phyloP scores from a whole-genome alignment of 2,113 vertebrate species.

The Onychostoma macrolepis region DNA sequence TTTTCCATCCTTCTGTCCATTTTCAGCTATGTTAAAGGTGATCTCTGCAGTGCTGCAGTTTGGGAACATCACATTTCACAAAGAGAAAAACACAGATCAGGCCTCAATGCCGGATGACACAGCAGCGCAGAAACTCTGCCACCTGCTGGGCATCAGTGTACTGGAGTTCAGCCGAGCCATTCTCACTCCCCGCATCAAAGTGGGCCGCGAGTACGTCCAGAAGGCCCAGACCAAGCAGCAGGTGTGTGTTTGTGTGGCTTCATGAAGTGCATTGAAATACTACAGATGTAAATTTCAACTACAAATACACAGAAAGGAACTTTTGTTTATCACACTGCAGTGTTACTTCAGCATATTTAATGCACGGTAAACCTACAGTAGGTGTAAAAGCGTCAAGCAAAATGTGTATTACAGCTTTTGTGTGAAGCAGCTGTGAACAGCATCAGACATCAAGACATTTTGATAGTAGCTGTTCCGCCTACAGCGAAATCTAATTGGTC shows the following conservation, averaged over 20 bases:
- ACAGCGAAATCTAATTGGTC: not conserved
- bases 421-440: not conserved
- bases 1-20: not conserved
- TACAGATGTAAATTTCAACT: not conserved
- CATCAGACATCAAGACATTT: not conserved
- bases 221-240: conserved; percentile 92
- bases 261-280: not conserved
- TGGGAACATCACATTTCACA: conserved; percentile 85
- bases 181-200: conserved; percentile 89
- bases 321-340: not conserved
- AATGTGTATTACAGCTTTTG: not conserved
- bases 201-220: conserved; percentile 90
- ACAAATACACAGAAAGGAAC: not conserved
- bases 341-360: not conserved
- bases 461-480: not conserved
- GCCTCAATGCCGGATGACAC: conserved; percentile 93
- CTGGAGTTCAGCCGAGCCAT: conserved; percentile 89
- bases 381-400: not conserved
- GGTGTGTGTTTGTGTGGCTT: conserved; percentile 65
- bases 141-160: conserved; percentile 88
- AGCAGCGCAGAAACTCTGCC: conserved; percentile 90
- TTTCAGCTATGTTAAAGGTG: conserved; percentile 83
- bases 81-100: conserved; percentile 87
- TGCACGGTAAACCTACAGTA: not conserved
- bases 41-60: conserved; percentile 89